phyloP scores from a whole-genome alignment of 1,140 invertebrate genomes.

The Contarinia nasturtii region DNA sequence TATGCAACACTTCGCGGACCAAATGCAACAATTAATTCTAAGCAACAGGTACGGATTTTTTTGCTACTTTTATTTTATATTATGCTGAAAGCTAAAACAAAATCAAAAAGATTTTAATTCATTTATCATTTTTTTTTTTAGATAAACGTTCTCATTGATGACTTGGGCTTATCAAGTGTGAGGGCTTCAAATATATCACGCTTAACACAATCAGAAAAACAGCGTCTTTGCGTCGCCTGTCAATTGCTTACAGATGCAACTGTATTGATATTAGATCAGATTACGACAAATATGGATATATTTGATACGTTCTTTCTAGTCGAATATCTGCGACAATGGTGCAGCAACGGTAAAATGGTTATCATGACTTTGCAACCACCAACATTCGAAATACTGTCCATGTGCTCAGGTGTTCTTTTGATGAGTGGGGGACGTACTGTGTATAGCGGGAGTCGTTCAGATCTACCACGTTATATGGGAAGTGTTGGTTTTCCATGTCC shows the following conservation, averaged over 20 bases:
- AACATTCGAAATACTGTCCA: slow-evolving; percentile 88
- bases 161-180: slow-evolving; percentile 72
- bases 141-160: slow-evolving; percentile 73
- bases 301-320: slow-evolving; percentile 91
- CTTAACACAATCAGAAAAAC: slow-evolving; percentile 69
- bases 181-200: slow-evolving; percentile 53
- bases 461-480: slow-evolving; percentile 85
- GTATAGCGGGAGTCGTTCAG: slow-evolving; percentile 71
- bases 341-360: slow-evolving; percentile 61
- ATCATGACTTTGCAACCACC: slow-evolving; percentile 85
- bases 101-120: background rate
- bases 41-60: slow-evolving; percentile 32
- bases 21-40: slow-evolving; percentile 36
- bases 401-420: slow-evolving; percentile 68
- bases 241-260: slow-evolving; percentile 68
- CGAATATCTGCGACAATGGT: slow-evolving; percentile 87
- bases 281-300: slow-evolving; percentile 84
- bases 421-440: slow-evolving; percentile 77
- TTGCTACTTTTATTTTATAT: background rate
- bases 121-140: slow-evolving; percentile 14
- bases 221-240: slow-evolving; percentile 70
- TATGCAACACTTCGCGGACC: slow-evolving; percentile 50
- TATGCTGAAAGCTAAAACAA: background rate
- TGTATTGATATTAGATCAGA: slow-evolving; percentile 69
- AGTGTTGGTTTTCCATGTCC: slow-evolving; percentile 89